Conservation (phyloP, 2,113 vertebrate genomes). For the Glareola pratincola region DNA sequence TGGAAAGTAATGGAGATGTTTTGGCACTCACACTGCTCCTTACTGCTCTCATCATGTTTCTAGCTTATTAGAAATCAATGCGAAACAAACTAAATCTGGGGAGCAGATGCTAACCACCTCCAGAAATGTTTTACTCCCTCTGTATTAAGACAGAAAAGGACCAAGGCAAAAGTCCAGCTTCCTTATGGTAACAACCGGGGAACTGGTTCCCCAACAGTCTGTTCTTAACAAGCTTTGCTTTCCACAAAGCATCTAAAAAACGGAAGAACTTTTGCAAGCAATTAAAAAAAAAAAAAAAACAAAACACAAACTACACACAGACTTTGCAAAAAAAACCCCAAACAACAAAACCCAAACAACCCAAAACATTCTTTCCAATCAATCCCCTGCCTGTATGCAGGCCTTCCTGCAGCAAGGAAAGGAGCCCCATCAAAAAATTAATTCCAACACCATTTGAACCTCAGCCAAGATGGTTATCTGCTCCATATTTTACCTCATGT, state of each 20-base stretch:
- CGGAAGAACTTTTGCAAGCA: neutral
- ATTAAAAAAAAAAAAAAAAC: neutral
- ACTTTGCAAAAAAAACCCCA: neutral
- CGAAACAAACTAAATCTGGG: neutral
- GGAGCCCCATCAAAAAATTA: neutral
- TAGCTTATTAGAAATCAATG: conserved; percentile 8
- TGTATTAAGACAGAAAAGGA: neutral
- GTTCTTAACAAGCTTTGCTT: neutral
- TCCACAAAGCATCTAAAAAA: neutral
- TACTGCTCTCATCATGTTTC: neutral
- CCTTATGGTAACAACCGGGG: neutral
- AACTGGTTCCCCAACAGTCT: neutral
- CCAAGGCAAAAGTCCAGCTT: neutral
- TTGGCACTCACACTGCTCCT: neutral
- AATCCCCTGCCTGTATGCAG: neutral
- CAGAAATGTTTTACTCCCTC: neutral
- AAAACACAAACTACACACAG: neutral
- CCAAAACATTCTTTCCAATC: neutral
- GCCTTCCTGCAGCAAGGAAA: neutral
- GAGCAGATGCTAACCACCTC: neutral
- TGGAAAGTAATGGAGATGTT: neutral
- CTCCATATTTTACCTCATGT: neutral
- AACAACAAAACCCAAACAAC: neutral
- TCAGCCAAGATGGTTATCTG: neutral
- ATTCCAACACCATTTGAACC: neutral